Percentiles rank a stretch among this genome's conserved stretches.
Conservation (phyloP, 2,113 vertebrate genomes). For the Sciurus niger region DNA sequence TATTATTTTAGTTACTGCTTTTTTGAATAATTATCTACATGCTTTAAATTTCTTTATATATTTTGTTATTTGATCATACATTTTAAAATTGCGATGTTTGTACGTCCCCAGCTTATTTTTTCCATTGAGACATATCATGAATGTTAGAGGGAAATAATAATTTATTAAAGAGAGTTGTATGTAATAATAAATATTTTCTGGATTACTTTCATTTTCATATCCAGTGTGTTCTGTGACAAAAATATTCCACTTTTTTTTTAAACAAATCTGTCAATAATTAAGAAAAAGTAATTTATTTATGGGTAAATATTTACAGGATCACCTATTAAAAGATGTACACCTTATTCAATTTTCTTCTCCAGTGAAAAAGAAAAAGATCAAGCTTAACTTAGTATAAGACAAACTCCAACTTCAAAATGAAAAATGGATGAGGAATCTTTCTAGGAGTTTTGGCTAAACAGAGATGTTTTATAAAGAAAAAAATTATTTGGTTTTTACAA, state of each 20-base stretch:
- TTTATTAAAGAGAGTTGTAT: neutral
- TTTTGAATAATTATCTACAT: neutral
- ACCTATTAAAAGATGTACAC: neutral
- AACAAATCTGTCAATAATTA: neutral
- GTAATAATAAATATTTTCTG: neutral
- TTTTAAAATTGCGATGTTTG: neutral
- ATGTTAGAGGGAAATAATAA: neutral
- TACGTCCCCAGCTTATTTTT: neutral
- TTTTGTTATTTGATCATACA: neutral
- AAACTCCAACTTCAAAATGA: neutral
- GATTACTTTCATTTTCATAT: neutral
- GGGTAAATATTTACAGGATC: neutral
- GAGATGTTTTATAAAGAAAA: neutral
- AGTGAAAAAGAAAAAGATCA: neutral
- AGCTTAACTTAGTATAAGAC: neutral
- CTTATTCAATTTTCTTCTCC: neutral
- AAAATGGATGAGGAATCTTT: neutral
- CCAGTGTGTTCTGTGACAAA: neutral
- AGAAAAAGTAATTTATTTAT: constrained; percentile 1
- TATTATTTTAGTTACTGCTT: neutral
- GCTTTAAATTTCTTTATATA: too few relatives aligned
- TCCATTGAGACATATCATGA: neutral
- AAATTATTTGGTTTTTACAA: neutral
- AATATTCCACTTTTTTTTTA: neutral
- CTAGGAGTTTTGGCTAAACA: neutral